phyloP scores from a whole-genome alignment of 1,140 invertebrate species.

The Nilaparvata lugens region DNA sequence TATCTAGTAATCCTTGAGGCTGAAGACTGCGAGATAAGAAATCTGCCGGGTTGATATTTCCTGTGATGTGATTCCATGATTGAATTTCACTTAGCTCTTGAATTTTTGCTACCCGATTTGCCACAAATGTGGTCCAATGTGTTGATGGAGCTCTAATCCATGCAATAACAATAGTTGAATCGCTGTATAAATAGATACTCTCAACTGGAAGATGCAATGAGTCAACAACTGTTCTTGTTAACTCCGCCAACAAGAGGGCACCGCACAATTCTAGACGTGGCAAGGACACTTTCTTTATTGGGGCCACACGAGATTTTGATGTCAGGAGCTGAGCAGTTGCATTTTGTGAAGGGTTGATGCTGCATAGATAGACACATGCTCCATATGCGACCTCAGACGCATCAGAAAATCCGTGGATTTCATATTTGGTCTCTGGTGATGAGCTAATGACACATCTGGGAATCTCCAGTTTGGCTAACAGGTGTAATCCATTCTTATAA shows the following conservation, averaged over 20 bases:
- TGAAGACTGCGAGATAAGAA: constrained; percentile 32
- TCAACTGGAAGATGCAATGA: neutral
- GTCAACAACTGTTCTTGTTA: neutral
- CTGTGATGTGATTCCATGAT: constrained; percentile 36
- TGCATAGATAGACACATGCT: constrained; percentile 23
- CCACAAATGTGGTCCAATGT: constrained; percentile 33
- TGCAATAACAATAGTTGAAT: constrained; percentile 33
- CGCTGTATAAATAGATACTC: constrained; percentile 21
- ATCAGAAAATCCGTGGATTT: constrained; percentile 28
- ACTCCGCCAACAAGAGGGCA: constrained; percentile 28
- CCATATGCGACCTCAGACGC: too few relatives aligned
- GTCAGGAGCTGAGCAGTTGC: neutral
- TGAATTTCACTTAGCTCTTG: constrained; percentile 18
- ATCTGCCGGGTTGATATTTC: constrained; percentile 38
- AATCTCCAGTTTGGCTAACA: constrained; percentile 17
- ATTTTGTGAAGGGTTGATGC: constrained; percentile 8
- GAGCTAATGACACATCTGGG: constrained; percentile 18
- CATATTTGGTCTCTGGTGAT: neutral
- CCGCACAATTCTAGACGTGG: constrained; percentile 19
- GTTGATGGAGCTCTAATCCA: constrained; percentile 30
- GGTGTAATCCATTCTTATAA: constrained; percentile 8
- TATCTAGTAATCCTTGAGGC: constrained; percentile 16
- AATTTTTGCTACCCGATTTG: constrained; percentile 33
- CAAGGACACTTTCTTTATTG: constrained; percentile 1
- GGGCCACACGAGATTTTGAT: constrained; percentile 6